Conservation (phyloP, 2,888 invertebrate genomes). For the Hemicrepidius hirtus region DNA sequence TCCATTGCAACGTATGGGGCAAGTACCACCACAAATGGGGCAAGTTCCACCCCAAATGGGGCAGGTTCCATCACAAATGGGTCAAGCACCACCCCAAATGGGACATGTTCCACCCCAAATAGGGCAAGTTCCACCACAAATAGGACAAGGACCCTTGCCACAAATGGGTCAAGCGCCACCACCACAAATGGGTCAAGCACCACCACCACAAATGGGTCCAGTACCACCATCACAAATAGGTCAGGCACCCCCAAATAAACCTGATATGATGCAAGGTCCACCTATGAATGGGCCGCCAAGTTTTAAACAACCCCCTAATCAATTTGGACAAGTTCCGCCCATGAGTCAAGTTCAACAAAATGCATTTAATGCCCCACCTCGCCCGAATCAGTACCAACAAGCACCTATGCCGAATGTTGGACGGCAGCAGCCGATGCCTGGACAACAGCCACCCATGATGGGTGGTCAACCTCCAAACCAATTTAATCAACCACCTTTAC, state of each 20-base stretch:
- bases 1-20: too few species aligned
- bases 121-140: too few species aligned
- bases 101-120: not conserved
- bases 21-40: too few species aligned
- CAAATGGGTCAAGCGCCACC: not conserved
- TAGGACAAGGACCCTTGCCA: not conserved
- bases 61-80: too few species aligned
- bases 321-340: constrained; percentile 17
- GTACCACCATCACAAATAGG: not conserved
- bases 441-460: constrained; percentile 18
- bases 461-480: constrained; percentile 29
- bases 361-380: not conserved
- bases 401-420: too few species aligned
- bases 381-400: not conserved
- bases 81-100: not conserved
- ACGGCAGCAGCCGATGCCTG: not conserved
- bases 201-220: not conserved
- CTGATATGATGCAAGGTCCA: constrained; percentile 15
- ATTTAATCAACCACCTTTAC: constrained; percentile 19
- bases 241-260: not conserved
- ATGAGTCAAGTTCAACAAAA: constrained; percentile 3
- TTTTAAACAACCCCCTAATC: constrained; percentile 16
- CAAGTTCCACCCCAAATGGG: not conserved
- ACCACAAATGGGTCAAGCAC: not conserved
- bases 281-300: constrained; percentile 37